Conservation (phyloP, 1,140 invertebrate genomes). For the Mercenaria mercenaria region DNA sequence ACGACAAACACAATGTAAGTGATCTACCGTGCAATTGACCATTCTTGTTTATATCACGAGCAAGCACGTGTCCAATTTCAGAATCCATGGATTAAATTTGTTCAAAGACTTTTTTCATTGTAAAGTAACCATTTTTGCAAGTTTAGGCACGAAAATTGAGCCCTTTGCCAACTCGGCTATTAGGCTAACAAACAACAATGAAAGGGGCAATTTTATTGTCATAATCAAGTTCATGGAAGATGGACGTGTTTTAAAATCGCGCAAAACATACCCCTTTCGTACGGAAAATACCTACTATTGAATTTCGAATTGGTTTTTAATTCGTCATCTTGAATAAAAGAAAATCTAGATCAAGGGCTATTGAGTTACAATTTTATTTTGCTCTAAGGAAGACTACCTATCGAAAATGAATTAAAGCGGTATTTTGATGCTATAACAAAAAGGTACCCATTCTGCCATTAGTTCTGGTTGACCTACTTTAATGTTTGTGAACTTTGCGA, state of each 20-base stretch:
- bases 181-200: not conserved
- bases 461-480: not conserved
- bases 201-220: conserved; percentile 1
- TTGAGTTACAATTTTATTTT: not conserved
- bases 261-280: not conserved
- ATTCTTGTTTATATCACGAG: too few species aligned
- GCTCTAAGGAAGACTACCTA: not conserved
- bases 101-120: too few species aligned
- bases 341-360: not conserved
- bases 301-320: conserved; percentile 4
- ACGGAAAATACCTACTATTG: conserved; percentile 11
- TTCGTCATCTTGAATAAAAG: conserved; percentile 1
- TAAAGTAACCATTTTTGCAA: too few species aligned
- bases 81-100: too few species aligned
- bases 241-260: not conserved
- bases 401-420: conserved; percentile 9
- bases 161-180: not conserved
- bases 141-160: not conserved
- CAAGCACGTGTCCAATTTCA: too few species aligned
- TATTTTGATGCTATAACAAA: conserved; percentile 7
- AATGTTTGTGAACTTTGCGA: not conserved
- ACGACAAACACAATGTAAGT: too few species aligned
- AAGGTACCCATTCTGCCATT: not conserved
- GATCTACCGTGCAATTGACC: too few species aligned
- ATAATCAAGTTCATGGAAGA: not conserved